These are phyloP conservation scores for Erpobdella octoculata DNA, from an alignment of 2,888 invertebrate genomes.

Conservation along the genomic window DNA sequence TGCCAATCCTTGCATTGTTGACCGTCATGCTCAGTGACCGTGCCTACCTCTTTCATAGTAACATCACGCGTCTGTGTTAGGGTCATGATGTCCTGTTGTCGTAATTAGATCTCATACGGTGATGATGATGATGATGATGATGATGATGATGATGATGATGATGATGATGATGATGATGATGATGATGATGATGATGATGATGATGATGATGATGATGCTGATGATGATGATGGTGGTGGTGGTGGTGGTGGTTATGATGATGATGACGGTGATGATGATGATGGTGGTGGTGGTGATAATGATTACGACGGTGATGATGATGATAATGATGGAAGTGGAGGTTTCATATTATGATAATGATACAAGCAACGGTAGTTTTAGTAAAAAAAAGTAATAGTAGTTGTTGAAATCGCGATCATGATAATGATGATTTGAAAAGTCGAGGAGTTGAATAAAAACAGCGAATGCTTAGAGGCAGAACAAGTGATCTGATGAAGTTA, in stretches of 20 bases:
- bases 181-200: background rate
- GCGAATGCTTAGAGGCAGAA: no score
- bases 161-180: slow-evolving; percentile 6
- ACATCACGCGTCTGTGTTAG: background rate
- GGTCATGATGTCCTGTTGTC: no score
- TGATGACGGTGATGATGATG: background rate
- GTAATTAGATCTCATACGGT: no score
- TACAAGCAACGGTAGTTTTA: no score
- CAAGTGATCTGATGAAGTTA: no score
- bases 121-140: background rate
- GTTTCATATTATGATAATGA: no score
- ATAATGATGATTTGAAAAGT: no score
- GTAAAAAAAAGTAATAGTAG: no score
- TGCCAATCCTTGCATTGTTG: no score
- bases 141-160: background rate
- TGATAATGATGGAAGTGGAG: background rate
- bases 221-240: background rate
- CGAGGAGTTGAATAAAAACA: no score
- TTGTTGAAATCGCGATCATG: no score
- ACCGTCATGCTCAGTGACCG: no score
- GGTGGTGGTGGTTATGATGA: background rate
- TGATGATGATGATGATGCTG: background rate
- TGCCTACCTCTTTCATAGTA: background rate
- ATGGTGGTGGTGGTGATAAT: background rate
- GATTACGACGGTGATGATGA: background rate